These are phyloP conservation scores for Gambusia affinis DNA, from an alignment of 2,113 vertebrate genomes.

Conservation along the genomic window DNA sequence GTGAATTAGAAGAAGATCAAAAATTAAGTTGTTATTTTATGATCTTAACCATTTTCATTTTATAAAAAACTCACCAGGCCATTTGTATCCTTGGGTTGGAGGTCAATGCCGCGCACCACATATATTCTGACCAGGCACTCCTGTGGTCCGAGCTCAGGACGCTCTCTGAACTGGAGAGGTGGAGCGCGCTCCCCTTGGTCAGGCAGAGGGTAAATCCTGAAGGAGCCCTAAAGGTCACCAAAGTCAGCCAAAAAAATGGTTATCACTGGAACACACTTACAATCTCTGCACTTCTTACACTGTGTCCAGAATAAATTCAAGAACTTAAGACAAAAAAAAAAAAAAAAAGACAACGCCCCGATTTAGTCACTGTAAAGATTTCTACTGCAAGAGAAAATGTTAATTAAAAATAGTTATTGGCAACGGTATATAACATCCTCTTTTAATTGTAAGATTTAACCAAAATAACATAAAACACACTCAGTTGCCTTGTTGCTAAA, in stretches of 20 bases:
- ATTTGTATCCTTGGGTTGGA: constrained; percentile 97
- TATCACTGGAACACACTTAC: background rate
- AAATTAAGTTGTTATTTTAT: background rate
- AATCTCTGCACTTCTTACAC: background rate
- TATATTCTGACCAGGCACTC: constrained; percentile 94
- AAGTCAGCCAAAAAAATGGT: background rate
- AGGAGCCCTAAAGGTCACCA: constrained; percentile 84
- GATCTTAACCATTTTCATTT: background rate
- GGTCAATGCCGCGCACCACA: constrained; percentile 84
- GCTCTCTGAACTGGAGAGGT: constrained; percentile 91
- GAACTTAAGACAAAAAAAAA: background rate
- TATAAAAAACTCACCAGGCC: constrained; percentile 85
- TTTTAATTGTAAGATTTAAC: too few relatives aligned
- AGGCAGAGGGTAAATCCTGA: constrained; percentile 88
- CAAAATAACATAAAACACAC: too few relatives aligned
- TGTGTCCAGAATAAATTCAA: background rate
- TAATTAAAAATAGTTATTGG: background rate
- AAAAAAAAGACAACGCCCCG: background rate
- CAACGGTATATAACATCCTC: too few relatives aligned
- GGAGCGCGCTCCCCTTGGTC: constrained; percentile 85
- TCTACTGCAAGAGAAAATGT: background rate
- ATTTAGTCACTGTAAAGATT: background rate
- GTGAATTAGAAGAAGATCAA: background rate
- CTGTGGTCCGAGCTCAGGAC: constrained; percentile 92
- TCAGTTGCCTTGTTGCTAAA: too few relatives aligned